Evolutionary conservation across 2,797 vertebrate genomes (phyloP).

Genomic region (Gymnothorax javanicus): DNA sequence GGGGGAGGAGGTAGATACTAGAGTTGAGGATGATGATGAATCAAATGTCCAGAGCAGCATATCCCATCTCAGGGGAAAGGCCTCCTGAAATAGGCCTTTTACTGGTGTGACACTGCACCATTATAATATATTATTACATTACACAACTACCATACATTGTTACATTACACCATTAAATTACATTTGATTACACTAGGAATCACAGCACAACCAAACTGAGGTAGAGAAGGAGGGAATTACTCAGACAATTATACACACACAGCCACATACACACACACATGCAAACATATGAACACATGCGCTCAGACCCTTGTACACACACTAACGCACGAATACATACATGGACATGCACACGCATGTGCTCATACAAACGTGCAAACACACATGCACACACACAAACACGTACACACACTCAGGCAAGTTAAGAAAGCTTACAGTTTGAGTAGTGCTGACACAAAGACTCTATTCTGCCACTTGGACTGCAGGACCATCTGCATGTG

Average conservation of each 20-base stretch:
- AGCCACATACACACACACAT: neutral
- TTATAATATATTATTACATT: too few species aligned
- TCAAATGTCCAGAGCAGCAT: too few species aligned
- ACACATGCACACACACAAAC: neutral
- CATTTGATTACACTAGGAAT: neutral
- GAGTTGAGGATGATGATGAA: too few species aligned
- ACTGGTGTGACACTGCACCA: too few species aligned
- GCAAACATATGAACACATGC: neutral
- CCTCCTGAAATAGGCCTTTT: too few species aligned
- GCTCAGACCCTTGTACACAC: neutral
- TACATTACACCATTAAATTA: neutral
- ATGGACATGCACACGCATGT: neutral
- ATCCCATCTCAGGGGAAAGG: too few species aligned
- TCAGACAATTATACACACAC: neutral
- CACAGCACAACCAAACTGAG: neutral
- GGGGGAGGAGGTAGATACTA: too few species aligned
- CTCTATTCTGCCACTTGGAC: neutral
- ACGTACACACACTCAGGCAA: neutral
- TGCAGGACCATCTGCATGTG: slow-evolving; percentile 40
- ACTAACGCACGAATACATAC: neutral
- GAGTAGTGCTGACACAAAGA: neutral
- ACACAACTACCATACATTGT: neutral
- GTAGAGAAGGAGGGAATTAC: neutral
- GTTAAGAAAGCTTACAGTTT: neutral
- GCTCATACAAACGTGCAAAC: neutral